Base-by-base conservation (phyloP, 2,888 invertebrate genomes). In the Coremacera marginata region DNA sequence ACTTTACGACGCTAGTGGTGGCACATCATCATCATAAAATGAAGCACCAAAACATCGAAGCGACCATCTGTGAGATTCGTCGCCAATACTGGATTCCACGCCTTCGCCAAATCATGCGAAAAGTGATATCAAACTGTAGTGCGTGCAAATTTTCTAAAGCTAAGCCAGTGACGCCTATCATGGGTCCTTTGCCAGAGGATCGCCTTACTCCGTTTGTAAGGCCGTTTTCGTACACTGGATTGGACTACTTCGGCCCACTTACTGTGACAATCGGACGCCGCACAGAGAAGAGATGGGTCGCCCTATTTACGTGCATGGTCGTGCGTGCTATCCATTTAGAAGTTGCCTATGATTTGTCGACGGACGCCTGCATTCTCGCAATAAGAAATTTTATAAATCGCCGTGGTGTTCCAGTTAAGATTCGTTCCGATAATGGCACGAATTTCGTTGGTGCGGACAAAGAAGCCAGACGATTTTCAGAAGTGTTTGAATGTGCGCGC, bases 281-380 rank as follows among this genome's bases (percentile, higher is more conserved):
- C 73, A 19, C 71, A 25, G 22, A 55, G 77, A 70, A 79, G 75
- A 49, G 71, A 78, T 82, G 80, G 80, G 77, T 81, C 8, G 79
- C 80, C 1, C 25, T 77, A 49, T 75, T 62, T 44, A 76, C 68
- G 22, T 78, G 75, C 67, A 62, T 75, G 4, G 68, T 34, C 27
- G 75, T 55, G 55, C n/a, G 55, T 4, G 55, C 55, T 19, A 55
- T 55, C 55, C 55, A 55, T 55, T 55, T n/a, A 11, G 55, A 55
- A 22, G 31, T 31, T 31, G 31, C 5, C 31, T 31, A 31, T 31
- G 5, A 31, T 31, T 31, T 31, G 31, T 31, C 31, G 31, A 31
- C 31, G 31, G 31, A 31, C 31, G 31, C 31, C 31, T 31, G 31
- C 31, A 31, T 31, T 5, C 31, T 31, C 31, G 31, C 5, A 31